These are phyloP conservation scores for Poecile atricapillus DNA, from an alignment of 2,113 vertebrate species.

Conservation along the genomic window DNA sequence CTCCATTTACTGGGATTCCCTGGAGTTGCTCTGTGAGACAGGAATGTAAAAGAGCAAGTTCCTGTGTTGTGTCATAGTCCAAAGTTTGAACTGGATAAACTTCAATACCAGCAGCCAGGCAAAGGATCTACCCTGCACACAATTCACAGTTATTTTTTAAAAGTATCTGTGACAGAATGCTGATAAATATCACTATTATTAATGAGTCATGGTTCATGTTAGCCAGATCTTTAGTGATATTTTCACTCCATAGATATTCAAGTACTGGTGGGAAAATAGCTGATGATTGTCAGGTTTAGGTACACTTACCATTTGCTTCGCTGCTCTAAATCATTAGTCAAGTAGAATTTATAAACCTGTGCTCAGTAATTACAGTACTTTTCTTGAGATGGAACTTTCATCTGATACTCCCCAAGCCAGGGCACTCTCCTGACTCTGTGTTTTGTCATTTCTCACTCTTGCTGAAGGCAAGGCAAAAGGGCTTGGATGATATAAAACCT, in stretches of 20 bases:
- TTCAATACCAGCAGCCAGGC: not conserved
- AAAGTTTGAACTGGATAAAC: not conserved
- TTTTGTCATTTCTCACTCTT: not conserved
- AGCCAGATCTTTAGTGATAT: not conserved
- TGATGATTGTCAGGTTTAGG: slow-evolving; percentile 29
- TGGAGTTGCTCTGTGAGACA: not conserved
- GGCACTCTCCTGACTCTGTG: not conserved
- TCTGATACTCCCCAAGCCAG: not conserved
- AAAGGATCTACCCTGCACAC: not conserved
- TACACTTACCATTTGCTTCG: not conserved
- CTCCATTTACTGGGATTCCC: not conserved
- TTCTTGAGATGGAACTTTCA: not conserved
- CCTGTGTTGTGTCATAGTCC: not conserved
- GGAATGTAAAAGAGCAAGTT: not conserved
- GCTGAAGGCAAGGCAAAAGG: not conserved
- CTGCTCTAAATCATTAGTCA: slow-evolving; percentile 39
- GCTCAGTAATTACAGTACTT: not conserved
- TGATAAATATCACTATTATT: slow-evolving; percentile 46
- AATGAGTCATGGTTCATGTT: slow-evolving; percentile 3
- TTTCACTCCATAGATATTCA: not conserved
- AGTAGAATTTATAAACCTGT: not conserved
- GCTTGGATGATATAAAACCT: not conserved
- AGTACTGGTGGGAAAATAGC: not conserved
- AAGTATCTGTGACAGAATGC: slow-evolving; percentile 8
- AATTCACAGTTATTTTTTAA: not conserved